These are phyloP conservation scores for Echinarachnius parma DNA, from an alignment of 53 echinoderm and acorn worm species.

Conservation along the genomic window DNA sequence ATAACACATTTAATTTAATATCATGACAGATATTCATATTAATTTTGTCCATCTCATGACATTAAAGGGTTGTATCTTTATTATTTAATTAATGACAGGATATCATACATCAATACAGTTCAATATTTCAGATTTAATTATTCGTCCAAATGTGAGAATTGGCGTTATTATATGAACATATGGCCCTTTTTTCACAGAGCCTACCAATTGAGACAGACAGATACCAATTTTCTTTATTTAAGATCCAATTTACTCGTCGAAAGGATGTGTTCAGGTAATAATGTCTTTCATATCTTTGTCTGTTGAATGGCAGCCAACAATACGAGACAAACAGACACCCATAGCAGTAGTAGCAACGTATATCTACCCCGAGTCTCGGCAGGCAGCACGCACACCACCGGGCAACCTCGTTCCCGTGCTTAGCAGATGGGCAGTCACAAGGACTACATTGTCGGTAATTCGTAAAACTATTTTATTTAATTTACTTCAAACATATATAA, in stretches of 20 bases:
- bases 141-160: no score
- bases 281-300: not conserved
- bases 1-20: no score
- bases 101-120: no score
- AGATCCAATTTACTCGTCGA: not conserved
- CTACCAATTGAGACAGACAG: not conserved
- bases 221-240: not conserved
- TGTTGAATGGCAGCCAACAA: not conserved
- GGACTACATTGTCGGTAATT: slow-evolving; percentile 15
- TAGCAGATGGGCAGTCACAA: slow-evolving; percentile 18
- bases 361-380: slow-evolving; percentile 2
- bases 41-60: no score
- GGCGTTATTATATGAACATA: no score
- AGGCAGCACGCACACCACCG: not conserved
- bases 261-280: not conserved
- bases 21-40: no score
- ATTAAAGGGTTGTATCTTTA: no score
- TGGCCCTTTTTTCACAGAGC: no score
- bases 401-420: slow-evolving; percentile 18
- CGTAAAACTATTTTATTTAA: no score
- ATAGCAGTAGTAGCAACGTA: slow-evolving; percentile 14
- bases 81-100: no score
- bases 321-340: slow-evolving; percentile 29
- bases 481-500: no score
- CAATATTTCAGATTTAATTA: no score